Conservation (phyloP, 2,888 invertebrate genomes). For the Raillietiella orientalis region DNA sequence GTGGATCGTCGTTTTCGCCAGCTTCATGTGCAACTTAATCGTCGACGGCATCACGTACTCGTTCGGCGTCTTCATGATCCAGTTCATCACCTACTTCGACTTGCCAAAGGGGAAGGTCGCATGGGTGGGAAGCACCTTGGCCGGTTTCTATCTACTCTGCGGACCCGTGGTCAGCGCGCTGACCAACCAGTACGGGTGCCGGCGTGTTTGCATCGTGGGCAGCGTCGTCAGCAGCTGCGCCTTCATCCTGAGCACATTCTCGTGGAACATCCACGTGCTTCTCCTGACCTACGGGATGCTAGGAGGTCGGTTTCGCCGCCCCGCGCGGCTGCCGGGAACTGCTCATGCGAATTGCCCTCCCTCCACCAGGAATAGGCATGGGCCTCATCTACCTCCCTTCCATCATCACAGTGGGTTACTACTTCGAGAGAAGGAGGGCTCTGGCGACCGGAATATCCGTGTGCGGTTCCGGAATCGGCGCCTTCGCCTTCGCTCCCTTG, state of each 20-base stretch:
- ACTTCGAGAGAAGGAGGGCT: constrained; percentile 80
- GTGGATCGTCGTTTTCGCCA: constrained; percentile 80
- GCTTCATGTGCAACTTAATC: constrained; percentile 89
- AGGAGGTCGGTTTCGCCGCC: constrained; percentile 13
- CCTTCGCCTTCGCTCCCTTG: constrained; percentile 76
- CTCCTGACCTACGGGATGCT: constrained; percentile 16
- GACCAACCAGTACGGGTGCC: constrained; percentile 82
- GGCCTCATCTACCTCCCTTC: constrained; percentile 83
- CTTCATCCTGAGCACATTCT: constrained; percentile 22
- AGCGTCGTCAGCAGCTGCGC: constrained; percentile 49
- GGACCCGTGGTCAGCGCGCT: constrained; percentile 80
- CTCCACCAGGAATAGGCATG: constrained; percentile 45
- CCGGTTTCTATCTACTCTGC: constrained; percentile 45
- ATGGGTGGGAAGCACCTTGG: constrained; percentile 75
- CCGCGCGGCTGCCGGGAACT: no score
- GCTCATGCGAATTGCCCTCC: neutral
- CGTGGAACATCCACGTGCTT: constrained; percentile 14
- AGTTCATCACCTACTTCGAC: constrained; percentile 43
- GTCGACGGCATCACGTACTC: constrained; percentile 97
- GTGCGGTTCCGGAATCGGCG: constrained; percentile 66
- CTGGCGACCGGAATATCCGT: constrained; percentile 47
- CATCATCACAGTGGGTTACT: constrained; percentile 84
- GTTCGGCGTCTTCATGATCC: constrained; percentile 65
- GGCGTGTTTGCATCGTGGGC: constrained; percentile 71
- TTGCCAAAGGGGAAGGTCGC: constrained; percentile 61